These are phyloP conservation scores for Hyperoplus lanceolatus DNA, from an alignment of 2,797 vertebrate species.

Conservation along the genomic window DNA sequence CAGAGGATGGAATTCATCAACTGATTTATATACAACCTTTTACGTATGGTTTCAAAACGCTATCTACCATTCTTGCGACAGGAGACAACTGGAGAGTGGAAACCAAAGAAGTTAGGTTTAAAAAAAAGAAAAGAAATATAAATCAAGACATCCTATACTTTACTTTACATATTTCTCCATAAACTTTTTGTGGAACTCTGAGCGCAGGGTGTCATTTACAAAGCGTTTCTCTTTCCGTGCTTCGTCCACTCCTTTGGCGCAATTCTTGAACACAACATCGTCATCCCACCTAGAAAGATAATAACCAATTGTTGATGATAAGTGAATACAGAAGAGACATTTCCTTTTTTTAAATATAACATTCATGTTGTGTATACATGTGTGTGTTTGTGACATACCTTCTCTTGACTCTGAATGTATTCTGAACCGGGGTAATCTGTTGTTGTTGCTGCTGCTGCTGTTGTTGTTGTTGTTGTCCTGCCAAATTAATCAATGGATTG, in stretches of 20 bases:
- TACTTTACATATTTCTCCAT: slow-evolving; percentile 99
- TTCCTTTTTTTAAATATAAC: not conserved
- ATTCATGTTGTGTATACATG: not conserved
- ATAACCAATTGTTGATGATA: not conserved
- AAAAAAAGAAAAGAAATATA: slow-evolving; percentile 16
- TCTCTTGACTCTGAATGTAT: slow-evolving; percentile 95
- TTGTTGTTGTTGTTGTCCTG: slow-evolving; percentile 87
- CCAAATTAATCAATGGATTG: slow-evolving; percentile 95
- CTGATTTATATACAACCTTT: slow-evolving; percentile 61
- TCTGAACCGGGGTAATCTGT: slow-evolving; percentile 79
- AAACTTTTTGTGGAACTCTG: slow-evolving; percentile 99
- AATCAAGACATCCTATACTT: slow-evolving; percentile 29
- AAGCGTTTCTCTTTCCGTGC: slow-evolving; percentile 97
- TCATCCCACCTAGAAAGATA: slow-evolving; percentile 93
- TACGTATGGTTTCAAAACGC: slow-evolving; percentile 27
- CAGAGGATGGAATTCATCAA: slow-evolving; percentile 25
- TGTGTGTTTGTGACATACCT: slow-evolving; percentile 83
- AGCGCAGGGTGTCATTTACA: slow-evolving; percentile 96
- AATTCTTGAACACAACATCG: slow-evolving; percentile 97
- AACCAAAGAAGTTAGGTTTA: slow-evolving; percentile 16
- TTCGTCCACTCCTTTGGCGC: slow-evolving; percentile 97
- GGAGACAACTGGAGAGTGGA: not conserved
- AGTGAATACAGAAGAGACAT: not conserved
- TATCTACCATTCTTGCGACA: not conserved
- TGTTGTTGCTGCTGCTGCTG: slow-evolving; percentile 61